Conservation (phyloP, 53 echinoderm and acorn worm species). For the Arbacia lixula region DNA sequence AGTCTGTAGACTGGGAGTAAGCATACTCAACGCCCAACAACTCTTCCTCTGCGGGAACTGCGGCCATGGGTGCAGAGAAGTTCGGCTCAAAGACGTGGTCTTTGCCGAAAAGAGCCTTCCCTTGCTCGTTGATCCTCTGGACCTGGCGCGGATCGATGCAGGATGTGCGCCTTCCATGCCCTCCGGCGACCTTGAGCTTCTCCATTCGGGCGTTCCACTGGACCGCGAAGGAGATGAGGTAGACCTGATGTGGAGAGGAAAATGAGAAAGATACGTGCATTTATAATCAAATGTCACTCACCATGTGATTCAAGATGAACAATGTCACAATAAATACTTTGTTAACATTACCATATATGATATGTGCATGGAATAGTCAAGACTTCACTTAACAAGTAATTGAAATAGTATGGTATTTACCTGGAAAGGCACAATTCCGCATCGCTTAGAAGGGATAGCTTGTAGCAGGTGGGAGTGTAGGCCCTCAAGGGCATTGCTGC, state of each 20-base stretch:
- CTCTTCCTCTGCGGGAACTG: conserved; percentile 41
- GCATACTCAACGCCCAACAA: conserved; percentile 67
- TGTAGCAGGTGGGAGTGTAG: conserved; percentile 55
- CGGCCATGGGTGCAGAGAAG: conserved; percentile 62
- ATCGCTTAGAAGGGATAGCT: conserved; percentile 59
- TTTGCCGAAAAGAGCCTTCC: conserved; percentile 55
- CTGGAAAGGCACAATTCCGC: conserved; percentile 68
- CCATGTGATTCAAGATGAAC: not conserved
- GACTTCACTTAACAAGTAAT: not conserved
- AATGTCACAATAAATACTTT: not conserved
- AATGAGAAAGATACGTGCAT: conserved; percentile 6
- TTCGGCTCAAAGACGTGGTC: conserved; percentile 69
- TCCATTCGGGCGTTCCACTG: conserved; percentile 68
- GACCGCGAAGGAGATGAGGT: conserved; percentile 73
- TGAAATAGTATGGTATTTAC: conserved; percentile 31
- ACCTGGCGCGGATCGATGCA: conserved; percentile 62
- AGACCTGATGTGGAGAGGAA: conserved; percentile 56
- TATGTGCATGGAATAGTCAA: not conserved
- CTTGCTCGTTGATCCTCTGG: conserved; percentile 63
- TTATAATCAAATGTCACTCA: not conserved
- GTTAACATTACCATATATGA: conserved; percentile 2
- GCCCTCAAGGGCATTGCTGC: conserved; percentile 47
- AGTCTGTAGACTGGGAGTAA: conserved; percentile 64
- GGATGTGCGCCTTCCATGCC: conserved; percentile 55
- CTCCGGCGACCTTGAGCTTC: conserved; percentile 63